A percentile compares a stretch with the other conserved stretches of the same genome.
Evolutionary conservation across 2,113 vertebrate species (phyloP).

Genomic region (Redunca redunca): DNA sequence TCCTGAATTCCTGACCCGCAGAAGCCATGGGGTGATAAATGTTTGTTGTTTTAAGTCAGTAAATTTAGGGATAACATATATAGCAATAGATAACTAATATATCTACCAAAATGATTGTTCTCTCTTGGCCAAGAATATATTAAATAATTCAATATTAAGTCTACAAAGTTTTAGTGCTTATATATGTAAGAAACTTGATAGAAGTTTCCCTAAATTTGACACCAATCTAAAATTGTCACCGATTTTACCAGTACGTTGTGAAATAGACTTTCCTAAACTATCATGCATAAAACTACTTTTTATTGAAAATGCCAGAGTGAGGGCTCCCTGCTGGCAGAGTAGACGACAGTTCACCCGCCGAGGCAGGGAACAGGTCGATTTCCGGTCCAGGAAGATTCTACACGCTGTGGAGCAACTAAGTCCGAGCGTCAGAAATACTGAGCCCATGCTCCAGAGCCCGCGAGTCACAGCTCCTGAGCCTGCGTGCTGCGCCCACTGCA

Average conservation of each 20-base stretch:
- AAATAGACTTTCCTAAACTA: neutral
- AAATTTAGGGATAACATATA: neutral
- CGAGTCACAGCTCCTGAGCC: neutral
- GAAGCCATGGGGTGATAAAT: neutral
- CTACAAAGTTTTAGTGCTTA: neutral
- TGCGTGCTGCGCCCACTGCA: neutral
- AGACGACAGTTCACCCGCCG: neutral
- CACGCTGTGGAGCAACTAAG: neutral
- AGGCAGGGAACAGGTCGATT: neutral
- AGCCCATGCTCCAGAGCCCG: accelerated
- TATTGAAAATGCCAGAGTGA: neutral
- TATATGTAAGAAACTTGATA: neutral
- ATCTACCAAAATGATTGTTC: neutral
- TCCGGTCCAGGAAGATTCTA: neutral
- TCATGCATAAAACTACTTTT: neutral
- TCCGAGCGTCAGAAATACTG: neutral
- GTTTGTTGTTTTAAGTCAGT: neutral
- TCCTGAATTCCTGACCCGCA: neutral
- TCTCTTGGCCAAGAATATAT: neutral
- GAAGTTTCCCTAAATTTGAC: neutral
- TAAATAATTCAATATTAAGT: neutral
- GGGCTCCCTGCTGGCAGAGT: neutral
- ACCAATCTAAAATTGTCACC: neutral
- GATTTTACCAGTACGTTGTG: neutral
- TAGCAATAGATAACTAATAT: neutral